Evolutionary conservation across 2,113 vertebrate genomes (phyloP).

Genomic region (Anolis carolinensis): DNA sequence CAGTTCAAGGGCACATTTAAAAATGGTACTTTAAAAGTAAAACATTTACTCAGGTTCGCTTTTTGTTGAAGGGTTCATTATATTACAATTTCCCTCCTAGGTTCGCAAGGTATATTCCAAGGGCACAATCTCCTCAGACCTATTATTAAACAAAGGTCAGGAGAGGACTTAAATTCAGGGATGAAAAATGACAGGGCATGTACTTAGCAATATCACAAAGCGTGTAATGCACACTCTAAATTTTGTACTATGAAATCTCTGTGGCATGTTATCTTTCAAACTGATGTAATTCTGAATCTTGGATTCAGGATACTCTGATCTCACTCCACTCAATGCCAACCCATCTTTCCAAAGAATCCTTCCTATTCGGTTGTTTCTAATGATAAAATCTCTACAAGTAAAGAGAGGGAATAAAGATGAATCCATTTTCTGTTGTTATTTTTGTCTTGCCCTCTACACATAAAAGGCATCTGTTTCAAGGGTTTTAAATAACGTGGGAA

Average conservation of each 20-base stretch:
- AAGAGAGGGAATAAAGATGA: no score
- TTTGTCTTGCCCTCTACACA: no score
- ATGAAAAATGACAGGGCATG: neutral
- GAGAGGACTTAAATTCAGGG: neutral
- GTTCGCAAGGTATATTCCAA: neutral
- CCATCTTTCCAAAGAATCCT: neutral
- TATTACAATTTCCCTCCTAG: neutral
- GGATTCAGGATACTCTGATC: neutral
- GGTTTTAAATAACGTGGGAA: no score
- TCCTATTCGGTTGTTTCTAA: no score
- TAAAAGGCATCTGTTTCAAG: no score
- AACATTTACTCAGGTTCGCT: constrained; percentile 28
- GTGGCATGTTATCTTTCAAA: neutral
- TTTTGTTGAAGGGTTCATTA: constrained; percentile 2
- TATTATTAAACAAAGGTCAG: neutral
- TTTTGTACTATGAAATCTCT: neutral
- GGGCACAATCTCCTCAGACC: neutral
- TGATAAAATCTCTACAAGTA: no score
- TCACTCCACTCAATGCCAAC: neutral
- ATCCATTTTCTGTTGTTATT: no score
- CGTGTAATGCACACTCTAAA: neutral
- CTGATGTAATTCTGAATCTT: neutral
- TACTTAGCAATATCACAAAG: neutral
- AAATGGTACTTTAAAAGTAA: constrained; percentile 35
- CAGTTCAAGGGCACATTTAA: constrained; percentile 35